Conservation (phyloP, 2,888 invertebrate species). For the Ophion costatus region DNA sequence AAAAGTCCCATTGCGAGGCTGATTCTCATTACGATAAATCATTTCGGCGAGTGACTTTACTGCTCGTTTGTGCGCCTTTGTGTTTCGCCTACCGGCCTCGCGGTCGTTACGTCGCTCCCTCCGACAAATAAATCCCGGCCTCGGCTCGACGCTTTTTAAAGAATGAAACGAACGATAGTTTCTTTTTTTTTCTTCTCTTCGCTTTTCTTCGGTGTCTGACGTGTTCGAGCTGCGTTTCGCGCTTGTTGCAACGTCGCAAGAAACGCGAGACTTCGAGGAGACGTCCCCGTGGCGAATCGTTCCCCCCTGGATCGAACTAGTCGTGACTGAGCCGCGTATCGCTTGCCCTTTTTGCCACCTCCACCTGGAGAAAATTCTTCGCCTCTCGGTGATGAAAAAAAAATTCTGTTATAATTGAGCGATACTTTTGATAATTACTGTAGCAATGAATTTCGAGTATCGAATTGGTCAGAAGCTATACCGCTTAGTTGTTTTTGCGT, state of each 20-base stretch:
- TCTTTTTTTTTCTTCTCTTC: conserved; percentile 21
- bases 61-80: conserved; percentile 72
- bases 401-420: no score
- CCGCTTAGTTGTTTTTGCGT: no score
- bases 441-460: no score
- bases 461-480: no score
- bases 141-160: conserved; percentile 26
- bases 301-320: no score
- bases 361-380: no score
- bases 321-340: not conserved
- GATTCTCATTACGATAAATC: conserved; percentile 81
- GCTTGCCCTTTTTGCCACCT: not conserved
- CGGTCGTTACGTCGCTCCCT: conserved; percentile 62
- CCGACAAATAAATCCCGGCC: conserved; percentile 74
- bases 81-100: conserved; percentile 42
- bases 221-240: conserved; percentile 24
- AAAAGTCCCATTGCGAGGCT: conserved; percentile 66
- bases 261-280: not conserved
- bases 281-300: not conserved
- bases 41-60: conserved; percentile 78
- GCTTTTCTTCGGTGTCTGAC: no score
- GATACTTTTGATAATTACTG: no score
- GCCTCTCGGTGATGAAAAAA: no score
- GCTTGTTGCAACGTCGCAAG: not conserved
- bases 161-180: conserved; percentile 64